phyloP scores from a whole-genome alignment of 2,888 invertebrate species.

The Chymomyza procnemis region DNA sequence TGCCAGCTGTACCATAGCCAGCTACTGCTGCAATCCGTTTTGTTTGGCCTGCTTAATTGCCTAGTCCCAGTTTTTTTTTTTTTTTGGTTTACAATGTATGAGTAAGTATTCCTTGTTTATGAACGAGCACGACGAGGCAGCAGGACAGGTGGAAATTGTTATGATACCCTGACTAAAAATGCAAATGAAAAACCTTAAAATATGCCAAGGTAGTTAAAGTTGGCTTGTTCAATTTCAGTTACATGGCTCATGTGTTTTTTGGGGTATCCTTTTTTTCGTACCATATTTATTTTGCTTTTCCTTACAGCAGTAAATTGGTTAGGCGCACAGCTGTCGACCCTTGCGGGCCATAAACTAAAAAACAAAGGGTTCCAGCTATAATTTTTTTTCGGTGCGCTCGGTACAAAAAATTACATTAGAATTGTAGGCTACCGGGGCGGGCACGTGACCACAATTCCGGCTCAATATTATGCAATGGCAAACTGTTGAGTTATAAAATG shows the following conservation, averaged over 20 bases:
- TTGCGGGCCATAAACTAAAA: constrained; percentile 65
- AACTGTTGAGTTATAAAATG: constrained; percentile 36
- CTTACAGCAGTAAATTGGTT: constrained; percentile 66
- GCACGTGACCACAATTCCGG: constrained; percentile 31
- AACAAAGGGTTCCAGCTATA: constrained; percentile 55
- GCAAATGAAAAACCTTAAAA: constrained; percentile 69
- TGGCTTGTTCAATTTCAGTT: constrained; percentile 26
- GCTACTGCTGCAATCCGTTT: not conserved
- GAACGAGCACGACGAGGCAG: not conserved
- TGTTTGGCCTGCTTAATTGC: not conserved
- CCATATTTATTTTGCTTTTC: constrained; percentile 22
- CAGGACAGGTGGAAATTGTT: not conserved
- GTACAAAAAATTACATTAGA: constrained; percentile 1
- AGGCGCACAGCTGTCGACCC: constrained; percentile 73
- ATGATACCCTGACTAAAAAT: constrained; percentile 35
- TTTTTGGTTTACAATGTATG: not conserved
- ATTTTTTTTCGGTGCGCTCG: not conserved
- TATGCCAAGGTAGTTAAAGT: constrained; percentile 46
- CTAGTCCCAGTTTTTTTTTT: not conserved
- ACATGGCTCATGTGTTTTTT: constrained; percentile 1
- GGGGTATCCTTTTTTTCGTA: constrained; percentile 7
- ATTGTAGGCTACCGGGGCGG: not conserved
- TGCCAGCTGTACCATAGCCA: not conserved
- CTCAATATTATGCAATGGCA: constrained; percentile 31
- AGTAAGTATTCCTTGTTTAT: not conserved